Evolutionary conservation across 1,140 invertebrate genomes (phyloP), one percentile per base, ranked within the genome.

Genomic region (Galendromus occidentalis): DNA sequence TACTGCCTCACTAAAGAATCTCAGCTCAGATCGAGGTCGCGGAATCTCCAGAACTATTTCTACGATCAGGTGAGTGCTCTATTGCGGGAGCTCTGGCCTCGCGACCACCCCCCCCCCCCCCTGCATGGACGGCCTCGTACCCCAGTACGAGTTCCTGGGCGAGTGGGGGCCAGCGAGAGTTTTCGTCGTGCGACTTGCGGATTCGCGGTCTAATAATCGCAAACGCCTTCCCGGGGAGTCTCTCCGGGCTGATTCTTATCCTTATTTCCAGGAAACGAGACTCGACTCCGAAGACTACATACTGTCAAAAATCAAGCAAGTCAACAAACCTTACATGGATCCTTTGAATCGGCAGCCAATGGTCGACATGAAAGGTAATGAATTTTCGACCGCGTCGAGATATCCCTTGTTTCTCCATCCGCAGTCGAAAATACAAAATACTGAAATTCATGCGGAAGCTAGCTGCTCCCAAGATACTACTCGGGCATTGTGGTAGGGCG

Each of bases 281-380:
- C 80, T 82, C 55, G 85, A 86, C 72, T 82, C 82, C 69, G 86
- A 86, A 64, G 86, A 88, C 73, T 71, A 70, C 63, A 82, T 85
- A 73, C 79, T 84, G 70, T 82, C 84, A 64, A 91, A 91, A 81
- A 79, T 85, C 67, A 92, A 91, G 78, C 84, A 87, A 73, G 81
- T 83, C 70, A 88, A 91, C 79, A 91, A 91, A 82, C 87, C 88
- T 70, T 91, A 91, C 76, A 86, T 91, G 72, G 87, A 91, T 76
- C 84, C 83, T 69, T 83, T 84, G 65, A 87, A 88, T 74, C 86
- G 84, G 73, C 86, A 88, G 75, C 86, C 86, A 44, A 84, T 89
- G 68, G 86, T 94, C 39, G 89, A 94, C 75, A 91, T 91, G 85
- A 89, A 89, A 87, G 91, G 91, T 91, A 76, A 69, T 22, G 42